phyloP scores from a whole-genome alignment of 2,888 invertebrate genomes.

The Seira musarum region DNA sequence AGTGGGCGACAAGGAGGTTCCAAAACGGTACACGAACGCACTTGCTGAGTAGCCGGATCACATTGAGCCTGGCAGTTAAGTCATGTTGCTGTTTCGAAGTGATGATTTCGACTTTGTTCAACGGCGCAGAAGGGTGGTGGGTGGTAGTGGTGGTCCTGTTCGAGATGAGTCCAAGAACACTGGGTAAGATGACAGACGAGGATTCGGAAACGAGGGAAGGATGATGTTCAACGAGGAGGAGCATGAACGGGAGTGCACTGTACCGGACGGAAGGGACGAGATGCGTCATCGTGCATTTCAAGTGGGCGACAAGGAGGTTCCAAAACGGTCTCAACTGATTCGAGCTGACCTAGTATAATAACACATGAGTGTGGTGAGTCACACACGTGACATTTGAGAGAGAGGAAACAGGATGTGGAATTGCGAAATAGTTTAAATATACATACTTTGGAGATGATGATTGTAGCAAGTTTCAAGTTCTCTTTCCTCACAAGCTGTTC shows the following conservation, averaged over 20 bases:
- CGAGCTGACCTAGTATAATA: slow-evolving; percentile 72
- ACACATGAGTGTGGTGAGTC: no score
- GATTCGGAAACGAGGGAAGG: slow-evolving; percentile 80
- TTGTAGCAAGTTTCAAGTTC: slow-evolving; percentile 74
- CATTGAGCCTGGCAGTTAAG: slow-evolving; percentile 60
- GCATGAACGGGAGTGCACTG: slow-evolving; percentile 86
- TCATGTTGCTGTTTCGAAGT: slow-evolving; percentile 74
- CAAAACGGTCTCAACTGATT: slow-evolving; percentile 82
- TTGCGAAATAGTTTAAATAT: no score
- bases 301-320: slow-evolving; percentile 83
- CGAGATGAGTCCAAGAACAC: slow-evolving; percentile 90
- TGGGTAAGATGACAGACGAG: slow-evolving; percentile 82
- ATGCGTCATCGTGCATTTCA: slow-evolving; percentile 93
- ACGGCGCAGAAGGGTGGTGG: slow-evolving; percentile 74
- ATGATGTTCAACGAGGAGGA: slow-evolving; percentile 81
- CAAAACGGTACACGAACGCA: no score
- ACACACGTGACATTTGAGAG: no score
- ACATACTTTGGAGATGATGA: slow-evolving; percentile 70
- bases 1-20: slow-evolving; percentile 83
- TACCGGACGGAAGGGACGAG: slow-evolving; percentile 86
- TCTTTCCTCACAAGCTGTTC: slow-evolving; percentile 77
- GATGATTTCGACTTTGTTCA: slow-evolving; percentile 80
- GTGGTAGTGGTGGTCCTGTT: slow-evolving; percentile 79
- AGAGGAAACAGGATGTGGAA: no score
- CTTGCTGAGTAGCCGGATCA: slow-evolving; percentile 65